A percentile compares a stretch with the other conserved stretches of the same genome.
Conservation (phyloP, 1,140 invertebrate species). For the Caenorhabditis briggsae region DNA sequence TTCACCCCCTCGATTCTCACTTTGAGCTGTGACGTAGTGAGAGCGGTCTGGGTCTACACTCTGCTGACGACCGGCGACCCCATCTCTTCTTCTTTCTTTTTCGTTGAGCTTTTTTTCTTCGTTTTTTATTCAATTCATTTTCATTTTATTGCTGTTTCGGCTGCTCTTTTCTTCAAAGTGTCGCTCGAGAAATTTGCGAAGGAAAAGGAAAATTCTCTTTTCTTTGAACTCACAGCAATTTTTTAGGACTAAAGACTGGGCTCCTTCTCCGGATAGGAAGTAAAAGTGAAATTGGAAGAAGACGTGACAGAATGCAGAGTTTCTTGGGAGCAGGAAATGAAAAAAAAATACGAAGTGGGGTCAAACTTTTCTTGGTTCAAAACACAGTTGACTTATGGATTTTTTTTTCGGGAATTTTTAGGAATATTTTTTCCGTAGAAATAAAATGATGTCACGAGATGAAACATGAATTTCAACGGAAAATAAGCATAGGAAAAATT, state of each 20-base stretch:
- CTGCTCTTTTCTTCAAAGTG: not conserved
- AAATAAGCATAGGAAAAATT: too few relatives aligned
- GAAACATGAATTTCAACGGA: not conserved
- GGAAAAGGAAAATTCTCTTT: not conserved
- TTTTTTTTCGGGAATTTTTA: not conserved
- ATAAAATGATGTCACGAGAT: slow-evolving; percentile 3
- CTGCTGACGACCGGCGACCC: slow-evolving; percentile 30
- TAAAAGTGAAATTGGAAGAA: slow-evolving; percentile 18
- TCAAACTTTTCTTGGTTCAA: not conserved
- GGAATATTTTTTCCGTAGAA: not conserved
- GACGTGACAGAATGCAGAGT: slow-evolving; percentile 41
- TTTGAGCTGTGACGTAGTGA: slow-evolving; percentile 50
- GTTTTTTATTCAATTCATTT: slow-evolving; percentile 50
- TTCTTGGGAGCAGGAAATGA: slow-evolving; percentile 27
- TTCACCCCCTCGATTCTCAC: slow-evolving; percentile 35
- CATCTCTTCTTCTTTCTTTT: not conserved
- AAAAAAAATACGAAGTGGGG: not conserved
- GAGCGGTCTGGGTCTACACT: slow-evolving; percentile 44
- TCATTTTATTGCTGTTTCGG: slow-evolving; percentile 12
- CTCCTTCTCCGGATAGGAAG: not conserved
- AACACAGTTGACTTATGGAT: not conserved
- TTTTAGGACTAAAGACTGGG: slow-evolving; percentile 15
- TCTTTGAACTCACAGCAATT: slow-evolving; percentile 39
- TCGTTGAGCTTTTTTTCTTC: slow-evolving; percentile 49
- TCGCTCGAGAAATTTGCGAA: not conserved